Evolutionary conservation across 2,797 vertebrate genomes (phyloP).

Genomic region (Spatula clypeata): DNA sequence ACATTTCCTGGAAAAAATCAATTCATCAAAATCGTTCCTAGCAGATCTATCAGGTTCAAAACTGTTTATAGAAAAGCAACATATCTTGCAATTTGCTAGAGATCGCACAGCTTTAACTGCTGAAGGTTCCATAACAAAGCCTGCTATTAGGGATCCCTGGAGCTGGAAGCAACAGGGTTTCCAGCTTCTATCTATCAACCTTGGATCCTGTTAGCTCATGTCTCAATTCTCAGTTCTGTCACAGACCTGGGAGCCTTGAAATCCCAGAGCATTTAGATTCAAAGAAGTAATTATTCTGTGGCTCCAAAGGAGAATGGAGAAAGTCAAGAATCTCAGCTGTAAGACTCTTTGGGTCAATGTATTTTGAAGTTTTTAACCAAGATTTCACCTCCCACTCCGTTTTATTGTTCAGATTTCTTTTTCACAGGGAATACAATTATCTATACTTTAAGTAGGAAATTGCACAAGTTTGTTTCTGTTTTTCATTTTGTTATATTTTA

Average conservation of each 20-base stretch:
- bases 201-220: not conserved
- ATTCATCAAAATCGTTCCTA: not conserved
- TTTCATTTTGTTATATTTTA: not conserved
- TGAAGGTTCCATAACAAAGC: not conserved
- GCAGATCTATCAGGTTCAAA: not conserved
- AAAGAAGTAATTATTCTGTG: not conserved
- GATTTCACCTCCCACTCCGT: not conserved
- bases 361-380: not conserved
- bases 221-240: not conserved
- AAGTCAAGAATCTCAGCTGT: not conserved
- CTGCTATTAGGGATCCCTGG: no score
- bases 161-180: not conserved
- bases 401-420: not conserved
- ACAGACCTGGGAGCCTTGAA: not conserved
- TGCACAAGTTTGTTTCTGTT: not conserved
- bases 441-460: not conserved
- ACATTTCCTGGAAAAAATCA: not conserved
- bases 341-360: not conserved
- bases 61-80: not conserved
- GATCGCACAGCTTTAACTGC: not conserved
- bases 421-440: not conserved
- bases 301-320: not conserved
- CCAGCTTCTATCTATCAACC: not conserved
- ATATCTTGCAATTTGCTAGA: not conserved
- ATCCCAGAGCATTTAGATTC: not conserved